phyloP scores from a whole-genome alignment of 2,113 vertebrate genomes.

The Eulacestoma nigropectus region DNA sequence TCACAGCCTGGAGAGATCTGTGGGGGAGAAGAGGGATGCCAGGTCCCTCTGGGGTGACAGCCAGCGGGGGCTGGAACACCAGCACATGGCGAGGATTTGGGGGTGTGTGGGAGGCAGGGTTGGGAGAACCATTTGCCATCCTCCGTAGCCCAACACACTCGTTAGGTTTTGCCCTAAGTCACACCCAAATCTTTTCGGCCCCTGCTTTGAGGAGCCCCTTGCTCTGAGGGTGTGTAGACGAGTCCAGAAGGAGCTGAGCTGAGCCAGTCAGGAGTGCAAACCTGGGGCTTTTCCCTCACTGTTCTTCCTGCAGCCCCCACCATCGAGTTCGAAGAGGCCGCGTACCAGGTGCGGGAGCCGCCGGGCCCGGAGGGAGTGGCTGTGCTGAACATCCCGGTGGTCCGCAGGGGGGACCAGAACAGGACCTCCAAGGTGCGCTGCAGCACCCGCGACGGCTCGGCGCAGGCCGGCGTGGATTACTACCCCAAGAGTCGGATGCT shows the following conservation, averaged over 20 bases:
- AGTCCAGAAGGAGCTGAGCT: neutral
- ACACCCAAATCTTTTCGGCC: neutral
- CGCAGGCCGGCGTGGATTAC: constrained; percentile 95
- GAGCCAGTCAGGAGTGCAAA: neutral
- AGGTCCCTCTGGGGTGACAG: neutral
- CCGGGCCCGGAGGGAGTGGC: constrained; percentile 84
- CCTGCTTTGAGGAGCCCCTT: neutral
- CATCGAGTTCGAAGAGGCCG: constrained; percentile 87
- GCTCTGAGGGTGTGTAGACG: neutral
- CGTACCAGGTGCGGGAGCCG: constrained; percentile 90
- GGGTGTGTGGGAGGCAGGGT: neutral
- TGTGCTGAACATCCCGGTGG: constrained; percentile 83
- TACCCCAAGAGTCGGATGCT: constrained; percentile 93
- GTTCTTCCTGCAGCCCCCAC: constrained; percentile 76
- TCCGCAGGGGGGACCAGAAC: constrained; percentile 88
- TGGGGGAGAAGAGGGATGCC: neutral
- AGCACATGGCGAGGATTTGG: fast-evolving
- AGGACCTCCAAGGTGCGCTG: constrained; percentile 94
- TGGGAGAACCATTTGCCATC: neutral
- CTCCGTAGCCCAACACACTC: neutral
- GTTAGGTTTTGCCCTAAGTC: neutral
- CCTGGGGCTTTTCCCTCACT: neutral
- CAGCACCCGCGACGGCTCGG: constrained; percentile 94
- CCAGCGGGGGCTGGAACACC: neutral
- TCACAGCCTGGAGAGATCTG: neutral